These are phyloP conservation scores for Crotalus helleri DNA, from an alignment of 2,113 vertebrate genomes.

Conservation along the genomic window DNA sequence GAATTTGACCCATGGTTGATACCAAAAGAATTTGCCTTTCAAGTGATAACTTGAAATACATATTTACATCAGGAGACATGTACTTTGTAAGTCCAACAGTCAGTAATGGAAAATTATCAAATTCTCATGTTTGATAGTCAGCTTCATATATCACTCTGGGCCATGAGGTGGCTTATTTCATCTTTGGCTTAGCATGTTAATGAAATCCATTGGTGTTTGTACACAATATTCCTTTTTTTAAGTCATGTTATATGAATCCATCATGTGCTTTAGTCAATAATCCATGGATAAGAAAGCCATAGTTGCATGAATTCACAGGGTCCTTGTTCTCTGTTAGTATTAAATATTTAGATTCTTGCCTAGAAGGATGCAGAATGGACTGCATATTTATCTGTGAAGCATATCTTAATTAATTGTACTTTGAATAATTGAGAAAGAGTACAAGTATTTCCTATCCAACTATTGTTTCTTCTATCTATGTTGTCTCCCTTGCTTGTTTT, in stretches of 20 bases:
- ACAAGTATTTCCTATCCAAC: slow-evolving; percentile 7
- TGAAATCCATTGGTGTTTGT: not conserved
- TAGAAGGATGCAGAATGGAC: not conserved
- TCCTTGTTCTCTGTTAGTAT: not conserved
- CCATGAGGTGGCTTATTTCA: not conserved
- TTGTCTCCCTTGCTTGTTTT: fast-evolving
- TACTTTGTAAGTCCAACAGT: not conserved
- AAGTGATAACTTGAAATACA: not conserved
- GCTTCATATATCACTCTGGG: not conserved
- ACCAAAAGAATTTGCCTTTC: not conserved
- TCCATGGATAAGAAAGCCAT: not conserved
- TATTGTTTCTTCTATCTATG: not conserved
- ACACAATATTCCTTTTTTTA: not conserved
- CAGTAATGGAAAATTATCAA: not conserved
- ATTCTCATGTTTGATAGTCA: not conserved
- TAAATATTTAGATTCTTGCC: slow-evolving; percentile 26
- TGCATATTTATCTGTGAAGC: not conserved
- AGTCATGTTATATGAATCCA: not conserved
- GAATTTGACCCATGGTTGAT: not conserved
- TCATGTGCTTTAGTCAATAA: not conserved
- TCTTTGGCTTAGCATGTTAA: not conserved
- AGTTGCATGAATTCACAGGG: not conserved
- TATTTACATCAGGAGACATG: not conserved
- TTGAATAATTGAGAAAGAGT: slow-evolving; percentile 42
- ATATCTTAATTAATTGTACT: slow-evolving; percentile 20